Evolutionary conservation across 2,113 vertebrate species (phyloP).

Genomic region (Rhizomys pruinosus): DNA sequence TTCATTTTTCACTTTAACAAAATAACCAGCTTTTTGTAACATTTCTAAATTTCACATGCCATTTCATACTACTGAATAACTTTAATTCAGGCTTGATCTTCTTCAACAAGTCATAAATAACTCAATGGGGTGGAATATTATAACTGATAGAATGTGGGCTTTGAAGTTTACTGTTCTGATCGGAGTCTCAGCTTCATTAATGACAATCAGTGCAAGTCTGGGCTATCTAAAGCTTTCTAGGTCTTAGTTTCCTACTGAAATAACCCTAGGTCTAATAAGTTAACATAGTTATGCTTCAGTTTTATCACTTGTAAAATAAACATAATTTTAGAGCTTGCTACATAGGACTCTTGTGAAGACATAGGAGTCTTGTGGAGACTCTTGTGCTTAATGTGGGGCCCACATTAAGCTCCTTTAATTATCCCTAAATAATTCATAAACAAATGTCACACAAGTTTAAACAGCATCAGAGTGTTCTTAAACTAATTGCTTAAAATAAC

Average conservation of each 20-base stretch:
- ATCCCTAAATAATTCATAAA: constrained; percentile 33
- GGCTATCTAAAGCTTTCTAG: neutral
- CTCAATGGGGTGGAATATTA: neutral
- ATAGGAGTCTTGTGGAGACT: neutral
- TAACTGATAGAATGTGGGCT: neutral
- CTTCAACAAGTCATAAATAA: constrained; percentile 23
- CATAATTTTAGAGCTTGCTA: neutral
- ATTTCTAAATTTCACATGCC: neutral
- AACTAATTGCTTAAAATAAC: neutral
- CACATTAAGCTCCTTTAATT: neutral
- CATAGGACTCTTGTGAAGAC: neutral
- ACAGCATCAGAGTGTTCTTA: constrained; percentile 43
- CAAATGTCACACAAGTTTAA: constrained; percentile 25
- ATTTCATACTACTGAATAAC: constrained; percentile 15
- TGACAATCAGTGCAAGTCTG: neutral
- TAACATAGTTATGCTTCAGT: neutral
- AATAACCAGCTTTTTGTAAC: neutral
- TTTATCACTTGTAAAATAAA: neutral
- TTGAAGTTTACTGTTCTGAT: neutral
- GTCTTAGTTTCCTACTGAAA: neutral
- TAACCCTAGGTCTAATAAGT: constrained; percentile 1
- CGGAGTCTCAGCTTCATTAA: neutral
- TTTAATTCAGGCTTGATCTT: neutral
- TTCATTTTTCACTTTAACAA: neutral
- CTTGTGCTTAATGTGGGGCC: neutral